A percentile compares a stretch with the other conserved stretches of the same genome.
These are phyloP conservation scores for Alloplasta piceator DNA, from an alignment of 2,888 invertebrate species.

Conservation along the genomic window DNA sequence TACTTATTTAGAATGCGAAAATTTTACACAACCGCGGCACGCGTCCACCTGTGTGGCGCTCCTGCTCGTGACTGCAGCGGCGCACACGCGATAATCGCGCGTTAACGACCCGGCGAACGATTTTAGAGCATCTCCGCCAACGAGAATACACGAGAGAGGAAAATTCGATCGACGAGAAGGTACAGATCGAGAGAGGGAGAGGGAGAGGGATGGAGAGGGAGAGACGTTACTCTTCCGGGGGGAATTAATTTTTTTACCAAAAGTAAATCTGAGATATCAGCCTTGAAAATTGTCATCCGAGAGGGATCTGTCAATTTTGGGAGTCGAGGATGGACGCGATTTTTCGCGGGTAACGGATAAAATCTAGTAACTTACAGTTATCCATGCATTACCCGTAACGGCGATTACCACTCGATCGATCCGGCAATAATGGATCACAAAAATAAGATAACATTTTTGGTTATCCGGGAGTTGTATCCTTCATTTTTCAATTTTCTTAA, in stretches of 20 bases:
- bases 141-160: background rate
- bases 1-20: conserved; percentile 56
- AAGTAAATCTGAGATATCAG: conserved; percentile 31
- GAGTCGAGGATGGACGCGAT: too few species aligned
- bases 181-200: conserved; percentile 17
- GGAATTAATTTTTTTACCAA: conserved; percentile 4
- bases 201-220: conserved; percentile 18
- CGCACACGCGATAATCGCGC: conserved; percentile 73
- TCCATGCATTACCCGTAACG: too few species aligned
- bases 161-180: background rate
- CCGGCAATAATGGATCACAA: too few species aligned
- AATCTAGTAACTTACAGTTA: too few species aligned
- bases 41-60: conserved; percentile 68
- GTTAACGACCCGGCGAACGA: conserved; percentile 76
- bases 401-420: too few species aligned
- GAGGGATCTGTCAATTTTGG: conserved; percentile 41
- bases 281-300: conserved; percentile 31
- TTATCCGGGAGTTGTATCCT: too few species aligned
- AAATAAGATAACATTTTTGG: too few species aligned
- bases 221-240: conserved; percentile 16
- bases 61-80: too few species aligned
- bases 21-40: conserved; percentile 49
- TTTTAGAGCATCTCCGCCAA: conserved; percentile 73
- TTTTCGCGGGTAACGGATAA: too few species aligned
- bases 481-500: too few species aligned